Conservation (phyloP, 2,888 invertebrate species). For the Molorchus minor region DNA sequence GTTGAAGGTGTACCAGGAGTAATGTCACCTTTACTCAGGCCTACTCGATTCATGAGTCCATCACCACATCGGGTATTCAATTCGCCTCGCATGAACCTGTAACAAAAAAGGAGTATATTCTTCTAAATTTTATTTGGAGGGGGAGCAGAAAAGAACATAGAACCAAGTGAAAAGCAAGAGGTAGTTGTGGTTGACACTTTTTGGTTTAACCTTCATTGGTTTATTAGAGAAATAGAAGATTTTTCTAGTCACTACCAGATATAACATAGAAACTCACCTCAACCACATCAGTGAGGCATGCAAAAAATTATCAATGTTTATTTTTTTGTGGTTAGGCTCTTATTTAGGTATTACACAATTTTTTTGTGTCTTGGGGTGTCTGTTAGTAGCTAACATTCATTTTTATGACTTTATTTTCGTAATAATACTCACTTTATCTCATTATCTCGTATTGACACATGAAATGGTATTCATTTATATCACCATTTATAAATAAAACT, state of each 20-base stretch:
- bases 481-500: slow-evolving; percentile 11
- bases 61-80: slow-evolving; percentile 66
- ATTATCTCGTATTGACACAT: slow-evolving; percentile 16
- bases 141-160: background rate
- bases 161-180: slow-evolving; percentile 7
- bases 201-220: background rate
- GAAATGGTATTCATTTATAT: slow-evolving; percentile 12
- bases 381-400: slow-evolving; percentile 18
- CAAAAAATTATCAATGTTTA: slow-evolving; percentile 39
- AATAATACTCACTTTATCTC: slow-evolving; percentile 24
- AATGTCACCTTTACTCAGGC: slow-evolving; percentile 69
- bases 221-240: no score
- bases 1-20: slow-evolving; percentile 79
- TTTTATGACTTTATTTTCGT: slow-evolving; percentile 13
- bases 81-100: slow-evolving; percentile 93
- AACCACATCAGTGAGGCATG: slow-evolving; percentile 46
- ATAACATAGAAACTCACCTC: slow-evolving; percentile 41
- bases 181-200: slow-evolving; percentile 4
- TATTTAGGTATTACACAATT: slow-evolving; percentile 33
- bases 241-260: background rate
- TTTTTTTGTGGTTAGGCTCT: slow-evolving; percentile 27
- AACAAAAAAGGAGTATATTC: slow-evolving; percentile 42
- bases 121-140: background rate
- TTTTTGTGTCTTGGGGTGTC: background rate
- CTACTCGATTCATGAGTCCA: slow-evolving; percentile 55